Evolutionary conservation across 1,140 invertebrate genomes (phyloP).

Genomic region (Heliconius hermathena): DNA sequence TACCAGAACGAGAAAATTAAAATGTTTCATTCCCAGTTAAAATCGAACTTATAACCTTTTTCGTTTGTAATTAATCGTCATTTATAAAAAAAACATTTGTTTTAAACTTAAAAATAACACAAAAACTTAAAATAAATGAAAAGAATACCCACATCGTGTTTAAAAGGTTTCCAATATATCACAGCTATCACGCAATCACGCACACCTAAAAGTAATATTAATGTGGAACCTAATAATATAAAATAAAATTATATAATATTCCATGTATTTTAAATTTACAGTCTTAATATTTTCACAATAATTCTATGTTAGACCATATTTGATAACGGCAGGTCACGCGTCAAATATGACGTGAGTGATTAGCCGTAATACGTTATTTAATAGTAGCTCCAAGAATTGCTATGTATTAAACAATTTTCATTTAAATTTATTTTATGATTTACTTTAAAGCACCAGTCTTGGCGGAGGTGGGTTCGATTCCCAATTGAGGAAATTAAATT

Average conservation of each 20-base stretch:
- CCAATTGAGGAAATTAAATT: too few species aligned
- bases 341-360: conserved; percentile 16
- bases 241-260: not conserved
- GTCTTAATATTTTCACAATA: conserved; percentile 19
- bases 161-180: not conserved
- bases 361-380: conserved; percentile 12
- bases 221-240: not conserved
- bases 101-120: too few species aligned
- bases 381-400: not conserved
- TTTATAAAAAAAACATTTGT: too few species aligned
- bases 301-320: not conserved
- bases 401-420: not conserved
- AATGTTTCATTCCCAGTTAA: too few species aligned
- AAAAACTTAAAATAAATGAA: not conserved
- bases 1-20: too few species aligned
- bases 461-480: too few species aligned
- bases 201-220: not conserved
- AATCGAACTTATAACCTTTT: too few species aligned
- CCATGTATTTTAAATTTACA: not conserved
- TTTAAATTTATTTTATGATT: too few species aligned
- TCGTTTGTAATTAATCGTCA: too few species aligned
- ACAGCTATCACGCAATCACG: not conserved
- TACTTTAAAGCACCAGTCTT: too few species aligned
- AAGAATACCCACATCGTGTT: not conserved
- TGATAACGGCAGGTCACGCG: conserved; percentile 13